phyloP scores from a whole-genome alignment of 2,797 vertebrate species.

The Brotula barbata region DNA sequence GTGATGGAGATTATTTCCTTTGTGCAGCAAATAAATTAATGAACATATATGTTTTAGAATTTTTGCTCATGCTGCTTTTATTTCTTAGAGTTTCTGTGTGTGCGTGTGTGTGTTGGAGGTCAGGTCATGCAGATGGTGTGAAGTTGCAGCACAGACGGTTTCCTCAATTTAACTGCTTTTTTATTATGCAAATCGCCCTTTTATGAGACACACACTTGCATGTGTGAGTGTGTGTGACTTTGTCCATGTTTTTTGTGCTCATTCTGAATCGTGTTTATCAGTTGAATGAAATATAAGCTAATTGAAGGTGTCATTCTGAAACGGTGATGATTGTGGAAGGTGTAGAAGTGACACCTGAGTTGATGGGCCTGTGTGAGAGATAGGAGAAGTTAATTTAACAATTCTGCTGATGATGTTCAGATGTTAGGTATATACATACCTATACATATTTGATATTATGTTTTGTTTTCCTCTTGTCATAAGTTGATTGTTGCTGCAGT shows the following conservation, averaged over 20 bases:
- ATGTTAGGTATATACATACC: not conserved
- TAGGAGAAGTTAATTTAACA: not conserved
- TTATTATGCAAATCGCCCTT: slow-evolving; percentile 82
- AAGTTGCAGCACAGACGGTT: slow-evolving; percentile 81
- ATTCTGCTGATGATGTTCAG: not conserved
- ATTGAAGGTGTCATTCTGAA: slow-evolving; percentile 37
- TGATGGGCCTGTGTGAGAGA: not conserved
- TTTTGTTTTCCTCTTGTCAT: not conserved
- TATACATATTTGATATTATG: slow-evolving; percentile 1
- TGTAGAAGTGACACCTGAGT: slow-evolving; percentile 7
- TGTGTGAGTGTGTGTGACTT: slow-evolving; percentile 41
- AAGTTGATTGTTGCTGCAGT: slow-evolving; percentile 4
- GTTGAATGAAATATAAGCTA: slow-evolving; percentile 50
- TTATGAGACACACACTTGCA: slow-evolving; percentile 71
- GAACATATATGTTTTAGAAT: slow-evolving; percentile 8
- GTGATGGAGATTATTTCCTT: not conserved
- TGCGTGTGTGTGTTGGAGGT: slow-evolving; percentile 66
- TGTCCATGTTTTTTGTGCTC: slow-evolving; percentile 47
- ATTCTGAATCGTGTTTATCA: slow-evolving; percentile 51
- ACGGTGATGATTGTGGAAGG: not conserved
- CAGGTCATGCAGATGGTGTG: slow-evolving; percentile 82
- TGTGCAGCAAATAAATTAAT: not conserved
- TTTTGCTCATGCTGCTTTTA: slow-evolving; percentile 34
- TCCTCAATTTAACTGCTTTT: slow-evolving; percentile 81
- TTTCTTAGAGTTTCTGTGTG: slow-evolving; percentile 41